A percentile compares a stretch with the other conserved stretches of the same genome.
These are phyloP conservation scores for Channa argus DNA, from an alignment of 2,113 vertebrate species.

Conservation along the genomic window DNA sequence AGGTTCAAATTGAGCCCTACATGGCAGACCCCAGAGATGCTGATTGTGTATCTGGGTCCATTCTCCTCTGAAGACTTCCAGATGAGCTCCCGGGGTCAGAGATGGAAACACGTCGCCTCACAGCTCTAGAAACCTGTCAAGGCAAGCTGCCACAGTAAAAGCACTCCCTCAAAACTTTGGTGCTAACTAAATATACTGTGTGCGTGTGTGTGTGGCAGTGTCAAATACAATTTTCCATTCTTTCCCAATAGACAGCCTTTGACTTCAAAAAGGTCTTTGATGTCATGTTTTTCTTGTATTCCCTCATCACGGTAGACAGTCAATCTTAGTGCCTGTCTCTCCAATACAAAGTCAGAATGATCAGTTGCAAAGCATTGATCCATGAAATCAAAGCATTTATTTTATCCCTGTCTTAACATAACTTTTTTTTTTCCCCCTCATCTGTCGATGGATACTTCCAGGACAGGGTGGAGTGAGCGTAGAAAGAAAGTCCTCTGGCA, in stretches of 20 bases:
- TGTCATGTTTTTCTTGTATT: constrained; percentile 51
- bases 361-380: constrained; percentile 72
- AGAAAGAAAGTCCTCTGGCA: constrained; percentile 47
- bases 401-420: constrained; percentile 48
- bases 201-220: constrained; percentile 29
- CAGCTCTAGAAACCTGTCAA: constrained; percentile 38
- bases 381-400: constrained; percentile 70
- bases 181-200: constrained; percentile 37
- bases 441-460: constrained; percentile 22
- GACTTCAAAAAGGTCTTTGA: constrained; percentile 71
- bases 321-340: constrained; percentile 53
- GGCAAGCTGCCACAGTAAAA: constrained; percentile 29
- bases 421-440: constrained; percentile 11
- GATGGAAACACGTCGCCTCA: constrained; percentile 60
- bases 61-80: constrained; percentile 76
- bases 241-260: constrained; percentile 32
- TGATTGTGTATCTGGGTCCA: constrained; percentile 46
- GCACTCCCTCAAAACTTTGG: constrained; percentile 21
- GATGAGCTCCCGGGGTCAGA: constrained; percentile 64
- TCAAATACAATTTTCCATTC: constrained; percentile 48
- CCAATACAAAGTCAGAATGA: constrained; percentile 46
- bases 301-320: constrained; percentile 51
- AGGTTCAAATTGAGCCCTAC: constrained; percentile 41
- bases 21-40: constrained; percentile 56
- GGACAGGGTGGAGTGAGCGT: constrained; percentile 22